Conservation (phyloP, 1,140 invertebrate genomes). For the Dendroctonus valens region DNA sequence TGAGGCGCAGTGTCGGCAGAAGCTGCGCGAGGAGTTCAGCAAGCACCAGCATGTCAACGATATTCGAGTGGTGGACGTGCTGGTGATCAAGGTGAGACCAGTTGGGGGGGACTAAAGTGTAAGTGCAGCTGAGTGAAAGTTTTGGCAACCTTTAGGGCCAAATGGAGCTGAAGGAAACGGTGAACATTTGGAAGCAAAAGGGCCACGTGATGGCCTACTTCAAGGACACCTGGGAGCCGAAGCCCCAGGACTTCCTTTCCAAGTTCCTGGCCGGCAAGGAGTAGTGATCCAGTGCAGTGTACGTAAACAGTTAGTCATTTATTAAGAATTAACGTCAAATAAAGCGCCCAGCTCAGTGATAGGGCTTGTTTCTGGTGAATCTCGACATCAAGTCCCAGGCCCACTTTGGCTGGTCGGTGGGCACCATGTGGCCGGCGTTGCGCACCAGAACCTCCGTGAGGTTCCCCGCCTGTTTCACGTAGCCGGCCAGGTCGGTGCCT, state of each 20-base stretch:
- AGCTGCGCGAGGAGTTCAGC: constrained; percentile 77
- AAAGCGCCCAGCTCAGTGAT: constrained; percentile 35
- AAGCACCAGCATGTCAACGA: constrained; percentile 77
- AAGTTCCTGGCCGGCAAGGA: constrained; percentile 65
- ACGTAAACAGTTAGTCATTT: no score
- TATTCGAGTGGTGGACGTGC: constrained; percentile 83
- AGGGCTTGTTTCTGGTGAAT: constrained; percentile 64
- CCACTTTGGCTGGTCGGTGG: constrained; percentile 74
- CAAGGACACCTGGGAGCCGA: constrained; percentile 78
- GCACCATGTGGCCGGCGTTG: constrained; percentile 80
- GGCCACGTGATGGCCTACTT: constrained; percentile 84
- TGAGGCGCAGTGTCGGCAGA: constrained; percentile 65
- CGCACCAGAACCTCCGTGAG: constrained; percentile 75
- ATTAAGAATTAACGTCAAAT: no score
- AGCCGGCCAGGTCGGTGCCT: constrained; percentile 68
- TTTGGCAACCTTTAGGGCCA: constrained; percentile 68
- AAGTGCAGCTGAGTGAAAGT: not conserved
- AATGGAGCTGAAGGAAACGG: constrained; percentile 89
- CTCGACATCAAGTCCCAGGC: constrained; percentile 71
- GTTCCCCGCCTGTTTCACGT: constrained; percentile 66
- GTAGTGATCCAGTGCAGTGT: constrained; percentile 2
- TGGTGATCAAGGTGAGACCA: constrained; percentile 85
- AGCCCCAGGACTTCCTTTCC: constrained; percentile 88
- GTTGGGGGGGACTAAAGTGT: not conserved
- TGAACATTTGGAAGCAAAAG: constrained; percentile 84